A percentile compares a stretch with the other conserved stretches of the same genome.
Conservation (phyloP, 2,797 vertebrate species). For the Gobionotothen gibberifrons region DNA sequence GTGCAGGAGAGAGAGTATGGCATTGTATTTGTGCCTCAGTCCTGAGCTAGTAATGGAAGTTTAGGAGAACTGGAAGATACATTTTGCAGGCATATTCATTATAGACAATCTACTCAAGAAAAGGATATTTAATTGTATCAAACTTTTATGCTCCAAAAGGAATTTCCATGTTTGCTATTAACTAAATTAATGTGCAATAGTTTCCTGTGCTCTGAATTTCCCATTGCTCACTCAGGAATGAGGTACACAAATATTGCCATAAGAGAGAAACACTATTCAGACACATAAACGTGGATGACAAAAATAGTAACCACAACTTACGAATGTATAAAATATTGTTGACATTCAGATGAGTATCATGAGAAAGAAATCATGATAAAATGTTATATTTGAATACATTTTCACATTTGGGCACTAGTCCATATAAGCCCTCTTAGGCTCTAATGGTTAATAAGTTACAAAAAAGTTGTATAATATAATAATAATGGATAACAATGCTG, state of each 20-base stretch:
- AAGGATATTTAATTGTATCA: too few relatives aligned
- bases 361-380: conserved; percentile 25
- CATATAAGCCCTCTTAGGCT: background rate
- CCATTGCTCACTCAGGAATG: too few relatives aligned
- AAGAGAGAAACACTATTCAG: background rate
- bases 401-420: background rate
- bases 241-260: too few relatives aligned
- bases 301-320: conserved; percentile 4
- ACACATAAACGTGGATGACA: background rate
- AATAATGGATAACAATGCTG: background rate
- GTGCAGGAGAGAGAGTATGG: background rate
- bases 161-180: too few relatives aligned
- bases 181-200: too few relatives aligned
- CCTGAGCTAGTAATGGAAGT: too few relatives aligned
- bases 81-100: too few relatives aligned
- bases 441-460: background rate
- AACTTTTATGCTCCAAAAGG: too few relatives aligned
- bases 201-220: too few relatives aligned
- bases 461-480: background rate
- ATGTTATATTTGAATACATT: background rate
- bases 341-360: background rate
- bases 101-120: too few relatives aligned
- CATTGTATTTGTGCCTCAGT: too few relatives aligned
- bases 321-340: background rate
- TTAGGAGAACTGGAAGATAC: too few relatives aligned